Percentiles rank a stretch among this genome's conserved stretches.
Evolutionary conservation across 2,888 invertebrate genomes (phyloP).

Genomic region (Cheilosia soror): DNA sequence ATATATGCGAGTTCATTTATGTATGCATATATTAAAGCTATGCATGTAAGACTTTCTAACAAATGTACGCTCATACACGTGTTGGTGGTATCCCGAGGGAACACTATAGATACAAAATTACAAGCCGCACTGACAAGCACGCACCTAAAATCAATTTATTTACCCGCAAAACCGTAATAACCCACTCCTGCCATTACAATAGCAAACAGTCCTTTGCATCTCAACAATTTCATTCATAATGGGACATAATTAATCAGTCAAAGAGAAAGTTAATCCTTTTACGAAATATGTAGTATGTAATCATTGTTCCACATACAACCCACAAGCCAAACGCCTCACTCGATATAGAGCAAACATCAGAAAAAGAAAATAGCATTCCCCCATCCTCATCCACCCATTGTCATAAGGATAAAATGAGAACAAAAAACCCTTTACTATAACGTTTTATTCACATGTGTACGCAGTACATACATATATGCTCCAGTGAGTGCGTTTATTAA

Average conservation of each 20-base stretch:
- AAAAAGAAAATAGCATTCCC: constrained; percentile 40
- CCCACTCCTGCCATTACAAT: neutral
- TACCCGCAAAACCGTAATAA: constrained; percentile 61
- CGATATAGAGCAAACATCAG: constrained; percentile 57
- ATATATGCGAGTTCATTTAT: no score
- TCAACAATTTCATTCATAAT: constrained; percentile 56
- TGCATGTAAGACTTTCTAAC: neutral
- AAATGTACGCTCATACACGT: constrained; percentile 33
- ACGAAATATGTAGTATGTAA: constrained; percentile 69
- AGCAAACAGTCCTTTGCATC: constrained; percentile 5
- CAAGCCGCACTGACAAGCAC: constrained; percentile 20
- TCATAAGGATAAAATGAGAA: constrained; percentile 53
- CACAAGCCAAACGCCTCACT: constrained; percentile 41
- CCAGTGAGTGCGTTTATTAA: constrained; percentile 35
- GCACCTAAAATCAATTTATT: constrained; percentile 65
- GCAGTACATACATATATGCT: neutral
- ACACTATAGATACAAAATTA: constrained; percentile 46
- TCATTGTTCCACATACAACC: constrained; percentile 64
- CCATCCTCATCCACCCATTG: constrained; percentile 33
- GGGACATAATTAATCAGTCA: constrained; percentile 74
- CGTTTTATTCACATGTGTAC: constrained; percentile 53
- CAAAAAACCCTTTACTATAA: constrained; percentile 21
- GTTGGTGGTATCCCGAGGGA: constrained; percentile 39
- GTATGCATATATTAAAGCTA: no score
- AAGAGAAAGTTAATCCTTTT: constrained; percentile 75